Base-by-base conservation (phyloP, 2,888 invertebrate genomes). In the Cataglyphis altisquamis region DNA sequence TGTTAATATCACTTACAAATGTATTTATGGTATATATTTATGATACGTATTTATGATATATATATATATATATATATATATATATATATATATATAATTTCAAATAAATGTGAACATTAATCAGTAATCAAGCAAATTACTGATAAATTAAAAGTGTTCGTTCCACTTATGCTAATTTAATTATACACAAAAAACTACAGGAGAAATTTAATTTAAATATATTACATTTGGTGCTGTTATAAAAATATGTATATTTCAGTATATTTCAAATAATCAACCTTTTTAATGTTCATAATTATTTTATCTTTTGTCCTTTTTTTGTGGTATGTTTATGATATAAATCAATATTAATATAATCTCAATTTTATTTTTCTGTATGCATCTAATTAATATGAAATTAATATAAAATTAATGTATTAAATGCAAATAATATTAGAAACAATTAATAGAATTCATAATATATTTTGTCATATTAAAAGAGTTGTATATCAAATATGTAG, bases 121-220 rank as follows among this genome's bases (percentile, higher is more conserved):
- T 64, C n/a, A 48, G 62, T 45, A n/a, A 67, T 48, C 12, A 48
- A 29, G 10, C 6, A n/a, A n/a, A 8, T 48, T 48, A 6, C 18
- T 29, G 29, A 18, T 18, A n/a, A 32, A 6, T 45, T 29, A 41
- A 41, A n/a, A 32, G n/a, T 32, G 12, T 32, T 48, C 10, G 4
- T 12, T 48, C 0, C 1, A 48, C n/a, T 32, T 36, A n/a, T 0
- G 32, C 18, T 48, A 12, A 68, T 18, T 29, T 45, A 29, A 67
- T 67, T 4, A 67, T 48, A 48, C 0, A 41, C 29, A 36, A 64
- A 52, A 18, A 52, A 0, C 18, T n/a, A 12, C n/a, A 12, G 25
- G 9, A 29, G 9, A 68, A 68, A 10, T 32, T 48, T 10, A 29
- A 68, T 32, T 68, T n/a, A 48, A 48, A 67, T 67, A 67, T 48